Percentiles rank a stretch among this genome's conserved stretches.
Conservation (phyloP, 1,140 invertebrate genomes). For the Phenacoccus solenopsis region DNA sequence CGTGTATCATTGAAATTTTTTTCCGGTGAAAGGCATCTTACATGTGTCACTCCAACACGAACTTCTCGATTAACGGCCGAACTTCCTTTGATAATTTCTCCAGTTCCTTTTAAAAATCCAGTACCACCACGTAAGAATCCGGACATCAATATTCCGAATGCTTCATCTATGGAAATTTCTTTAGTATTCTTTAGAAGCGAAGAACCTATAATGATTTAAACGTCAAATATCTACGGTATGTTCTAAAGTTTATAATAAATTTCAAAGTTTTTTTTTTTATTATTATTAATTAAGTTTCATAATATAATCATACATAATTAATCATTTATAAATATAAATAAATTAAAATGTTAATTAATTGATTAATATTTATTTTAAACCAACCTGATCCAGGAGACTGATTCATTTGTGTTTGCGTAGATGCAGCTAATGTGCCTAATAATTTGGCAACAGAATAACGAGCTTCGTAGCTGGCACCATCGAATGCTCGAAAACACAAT, state of each 20-base stretch:
- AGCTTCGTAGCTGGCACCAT: constrained; percentile 90
- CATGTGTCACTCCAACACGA: constrained; percentile 85
- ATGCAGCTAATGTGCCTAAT: constrained; percentile 71
- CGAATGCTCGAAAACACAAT: constrained; percentile 79
- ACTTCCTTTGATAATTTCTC: constrained; percentile 91
- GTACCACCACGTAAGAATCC: constrained; percentile 89
- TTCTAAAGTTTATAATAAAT: too few relatives aligned
- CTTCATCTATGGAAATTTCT: constrained; percentile 77
- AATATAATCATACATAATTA: too few relatives aligned
- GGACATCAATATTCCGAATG: constrained; percentile 79
- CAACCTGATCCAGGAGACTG: neutral
- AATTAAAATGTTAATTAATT: constrained; percentile 4
- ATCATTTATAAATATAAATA: neutral
- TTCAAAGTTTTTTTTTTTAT: constrained; percentile 19
- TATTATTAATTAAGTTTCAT: too few relatives aligned
- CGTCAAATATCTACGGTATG: too few relatives aligned
- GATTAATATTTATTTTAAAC: constrained; percentile 20
- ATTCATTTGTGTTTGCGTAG: constrained; percentile 42
- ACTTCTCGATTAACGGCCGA: constrained; percentile 88
- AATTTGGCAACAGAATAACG: constrained; percentile 82
- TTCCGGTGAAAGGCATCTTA: constrained; percentile 37
- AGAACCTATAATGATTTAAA: too few relatives aligned
- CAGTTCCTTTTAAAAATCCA: constrained; percentile 86
- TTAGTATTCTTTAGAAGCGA: constrained; percentile 35
- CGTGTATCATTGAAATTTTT: neutral